These are phyloP conservation scores for Notechis scutatus DNA, from an alignment of 2,113 vertebrate genomes.

Conservation along the genomic window DNA sequence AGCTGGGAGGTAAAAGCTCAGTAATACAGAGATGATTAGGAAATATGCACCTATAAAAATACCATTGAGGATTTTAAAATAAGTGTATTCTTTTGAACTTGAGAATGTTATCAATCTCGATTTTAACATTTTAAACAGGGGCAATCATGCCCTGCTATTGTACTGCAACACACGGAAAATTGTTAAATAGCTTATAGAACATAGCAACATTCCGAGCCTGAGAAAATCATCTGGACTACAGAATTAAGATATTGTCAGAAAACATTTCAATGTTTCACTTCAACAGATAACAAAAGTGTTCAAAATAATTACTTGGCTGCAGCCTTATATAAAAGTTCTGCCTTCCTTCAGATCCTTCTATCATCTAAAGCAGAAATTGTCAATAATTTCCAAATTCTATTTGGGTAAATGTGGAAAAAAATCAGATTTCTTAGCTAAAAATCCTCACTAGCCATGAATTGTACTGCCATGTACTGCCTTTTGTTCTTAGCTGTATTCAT, in stretches of 20 bases:
- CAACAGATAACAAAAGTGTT: slow-evolving; percentile 55
- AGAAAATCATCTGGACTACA: slow-evolving; percentile 10
- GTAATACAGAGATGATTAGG: background rate
- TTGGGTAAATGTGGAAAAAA: background rate
- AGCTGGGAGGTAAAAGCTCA: slow-evolving; percentile 41
- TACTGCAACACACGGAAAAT: background rate
- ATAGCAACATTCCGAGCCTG: background rate
- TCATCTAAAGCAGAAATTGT: slow-evolving; percentile 47
- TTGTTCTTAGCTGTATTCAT: slow-evolving; percentile 10
- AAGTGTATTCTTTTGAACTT: background rate
- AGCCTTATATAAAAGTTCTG: slow-evolving; percentile 38
- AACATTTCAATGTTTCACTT: slow-evolving; percentile 41
- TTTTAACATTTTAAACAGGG: background rate
- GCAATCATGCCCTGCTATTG: fast-evolving
- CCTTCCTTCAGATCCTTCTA: slow-evolving; percentile 35
- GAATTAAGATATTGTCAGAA: slow-evolving; percentile 38
- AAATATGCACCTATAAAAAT: background rate
- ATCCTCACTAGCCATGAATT: background rate
- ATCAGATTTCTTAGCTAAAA: background rate
- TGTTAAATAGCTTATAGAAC: background rate
- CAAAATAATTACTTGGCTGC: slow-evolving; percentile 44
- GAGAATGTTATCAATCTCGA: background rate
- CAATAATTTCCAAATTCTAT: slow-evolving; percentile 33
- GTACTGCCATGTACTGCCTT: slow-evolving; percentile 2
- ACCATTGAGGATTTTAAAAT: fast-evolving